A percentile compares a stretch with the other conserved stretches of the same genome.
Conservation (phyloP, 1,140 invertebrate species). For the Capitella teleta region DNA sequence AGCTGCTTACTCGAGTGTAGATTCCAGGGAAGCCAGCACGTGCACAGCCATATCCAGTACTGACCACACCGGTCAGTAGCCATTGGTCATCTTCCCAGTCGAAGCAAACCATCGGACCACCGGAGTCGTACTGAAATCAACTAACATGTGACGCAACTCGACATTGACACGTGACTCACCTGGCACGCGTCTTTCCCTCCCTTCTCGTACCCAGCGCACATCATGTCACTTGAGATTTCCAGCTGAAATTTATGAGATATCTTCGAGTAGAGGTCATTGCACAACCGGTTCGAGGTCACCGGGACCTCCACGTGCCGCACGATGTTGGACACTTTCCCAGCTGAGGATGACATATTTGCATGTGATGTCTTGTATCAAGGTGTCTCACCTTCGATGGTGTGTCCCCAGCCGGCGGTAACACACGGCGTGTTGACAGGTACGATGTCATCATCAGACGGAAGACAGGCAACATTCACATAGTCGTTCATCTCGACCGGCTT, state of each 20-base stretch:
- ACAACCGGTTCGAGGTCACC: constrained; percentile 15
- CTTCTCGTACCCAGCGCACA: constrained; percentile 45
- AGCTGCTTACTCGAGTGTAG: constrained; percentile 62
- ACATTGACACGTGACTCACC: constrained; percentile 2
- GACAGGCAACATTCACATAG: constrained; percentile 43
- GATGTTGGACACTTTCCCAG: constrained; percentile 35
- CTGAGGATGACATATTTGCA: not conserved
- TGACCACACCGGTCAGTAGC: constrained; percentile 52
- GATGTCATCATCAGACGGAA: constrained; percentile 24
- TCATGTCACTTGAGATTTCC: constrained; percentile 23
- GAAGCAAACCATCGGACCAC: constrained; percentile 52
- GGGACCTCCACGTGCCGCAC: constrained; percentile 10
- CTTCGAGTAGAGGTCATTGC: constrained; percentile 24
- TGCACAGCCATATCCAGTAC: constrained; percentile 83
- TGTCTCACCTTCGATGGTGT: constrained; percentile 9
- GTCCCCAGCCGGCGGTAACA: constrained; percentile 47
- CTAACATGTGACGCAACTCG: not conserved
- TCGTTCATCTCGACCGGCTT: constrained; percentile 26
- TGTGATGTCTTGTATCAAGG: not conserved
- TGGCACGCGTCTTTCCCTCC: constrained; percentile 28
- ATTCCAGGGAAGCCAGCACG: constrained; percentile 82
- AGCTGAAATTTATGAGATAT: constrained; percentile 10
- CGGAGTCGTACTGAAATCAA: constrained; percentile 44
- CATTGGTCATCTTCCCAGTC: constrained; percentile 30
- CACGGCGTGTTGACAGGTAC: constrained; percentile 32